Evolutionary conservation across 2,797 vertebrate genomes (phyloP), one percentile per base, ranked within the genome.

Genomic region (Megaceryle alcyon): DNA sequence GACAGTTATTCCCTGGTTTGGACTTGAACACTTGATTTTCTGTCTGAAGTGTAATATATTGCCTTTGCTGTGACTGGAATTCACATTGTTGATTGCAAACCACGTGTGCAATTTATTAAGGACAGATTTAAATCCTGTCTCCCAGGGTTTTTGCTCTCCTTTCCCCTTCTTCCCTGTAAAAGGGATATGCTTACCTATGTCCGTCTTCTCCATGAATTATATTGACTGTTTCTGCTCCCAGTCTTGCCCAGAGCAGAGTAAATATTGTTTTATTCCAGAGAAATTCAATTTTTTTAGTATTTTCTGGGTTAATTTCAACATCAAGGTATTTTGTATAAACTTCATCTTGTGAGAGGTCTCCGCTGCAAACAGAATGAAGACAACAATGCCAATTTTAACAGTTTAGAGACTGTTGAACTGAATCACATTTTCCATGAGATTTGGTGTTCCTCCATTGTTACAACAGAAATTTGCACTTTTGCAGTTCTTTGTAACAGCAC

Each of bases 231-330:
- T 96, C 87, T 93, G 92, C 96, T 79, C 97, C 96, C 68, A 97
- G 4, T 68, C 86, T 81, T 79, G 78, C 69, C 97, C 96, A 97
- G 21, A 96, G 64, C 14, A 91, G 57, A 46, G 93, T 81, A 25
- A 93, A 96, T 83, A 94, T 9, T 31, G 95, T n/a, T 86, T 97
- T 97, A 85, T 97, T 92, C 97, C 97, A 98, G 66, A 94, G 20
- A 86, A 98, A 98, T 49, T 97, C 96, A 57, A 97, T 75, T 94
- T 84, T 92, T 59, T 33, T 83, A 14, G 92, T 95, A 26, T 96
- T 97, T 82, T 86, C 60, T 3, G 95, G 96, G 70, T 96, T 87
- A 51, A 97, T 72, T 57, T 96, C 96, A 60, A 94, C 78, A 76
- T 98, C 92, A 21, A 96, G 93, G 33, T 95, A 94, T 89, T 97